Base-by-base conservation (phyloP, 2,888 invertebrate species). In the Eupithecia centaureata region DNA sequence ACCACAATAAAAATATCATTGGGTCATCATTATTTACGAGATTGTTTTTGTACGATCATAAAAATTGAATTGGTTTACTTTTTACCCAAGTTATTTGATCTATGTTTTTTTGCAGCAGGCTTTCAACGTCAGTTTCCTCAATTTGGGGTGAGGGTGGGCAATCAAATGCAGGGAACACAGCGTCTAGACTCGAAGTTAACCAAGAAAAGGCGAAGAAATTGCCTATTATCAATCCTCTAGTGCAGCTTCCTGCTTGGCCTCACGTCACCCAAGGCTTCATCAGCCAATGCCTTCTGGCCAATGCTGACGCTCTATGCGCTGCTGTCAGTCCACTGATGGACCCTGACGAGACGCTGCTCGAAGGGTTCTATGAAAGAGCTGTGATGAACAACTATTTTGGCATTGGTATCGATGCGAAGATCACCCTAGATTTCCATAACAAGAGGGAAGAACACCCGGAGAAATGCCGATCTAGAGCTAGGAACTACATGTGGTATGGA, bases 301-400 rank as follows among this genome's bases (percentile, higher is more conserved):
- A 99, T 85, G 99, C 99, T 4, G 99, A 99, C 85, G 98, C 99
- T 1, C 94, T 99, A 5, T 99, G 99, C 87, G 98, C 99, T 1
- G 98, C 98, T 0, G 98, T 98, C n/a, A 97, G 98, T 70, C 98
- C 99, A 0, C 91, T 99, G 13, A 97, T 98, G 96, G 98, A 98
- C 85, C 97, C 97, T 0, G 98, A 98, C 81, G 97, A 98, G 82
- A 97, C 97, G 0, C 92, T 97, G 1, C 91, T 97, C 83, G 98
- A 98, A 92, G 98, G 98, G 0, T 97, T 96, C 87, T 97, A 97
- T 79, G 99, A 99, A 89, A 96, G 97, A 76, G 98, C 98, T 81
- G 98, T 99, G 1, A 99, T 99, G 99, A 99, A 99, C 90, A 99
- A 99, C 86, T 99, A 99, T 86, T 99, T 99, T 85, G 99, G 99